Base-by-base conservation (phyloP, 2,797 vertebrate genomes). In the Pseudochirops corinnae region DNA sequence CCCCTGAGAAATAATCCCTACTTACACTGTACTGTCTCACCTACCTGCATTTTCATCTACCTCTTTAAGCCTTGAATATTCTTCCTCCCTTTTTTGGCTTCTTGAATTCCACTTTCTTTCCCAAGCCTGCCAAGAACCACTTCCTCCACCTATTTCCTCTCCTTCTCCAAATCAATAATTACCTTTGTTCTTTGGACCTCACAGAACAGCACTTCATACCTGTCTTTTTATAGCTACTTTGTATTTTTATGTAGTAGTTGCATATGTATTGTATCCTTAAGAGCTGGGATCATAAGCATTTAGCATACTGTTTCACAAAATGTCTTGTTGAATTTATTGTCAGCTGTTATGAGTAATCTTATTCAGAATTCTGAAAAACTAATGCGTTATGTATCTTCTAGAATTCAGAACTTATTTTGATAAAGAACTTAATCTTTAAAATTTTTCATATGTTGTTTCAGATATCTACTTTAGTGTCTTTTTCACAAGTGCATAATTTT, bases 391-490 rank as follows among this genome's bases (percentile, higher is more conserved):
- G 39, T 46, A 46, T 46, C 39, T 46, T 82, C 21, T 82, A 82
- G 21, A 82, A 82, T 46, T 82, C 74, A 82, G 39, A 82, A 82
- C 39, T 82, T 46, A 82, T 46, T 82, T 26, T 39, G 5, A 82
- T 82, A 46, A 90, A 94, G 46, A 94, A 94, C 60, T 94, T 92
- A n/a, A 93, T 94, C 95, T 95, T 94, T 92, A 95, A 97, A 39
- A 4, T 50, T 24, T 95, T 87, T 94, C 7, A 57, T 56, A 58
- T 82, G 55, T 55, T 24, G 11, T 56, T 95, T 93, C 91, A 90
- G 87, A 96, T 21, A 74, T 62, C n/a, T 91, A 91, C 93, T 96
- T 95, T 94, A 94, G 46, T 91, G 87, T 33, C 46, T 50, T 94
- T 82, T 74, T 91, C 53, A 87, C 24, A 95, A 92, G 31, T 91